Evolutionary conservation across 2,888 invertebrate genomes (phyloP).

Genomic region (Masnerella sp.): DNA sequence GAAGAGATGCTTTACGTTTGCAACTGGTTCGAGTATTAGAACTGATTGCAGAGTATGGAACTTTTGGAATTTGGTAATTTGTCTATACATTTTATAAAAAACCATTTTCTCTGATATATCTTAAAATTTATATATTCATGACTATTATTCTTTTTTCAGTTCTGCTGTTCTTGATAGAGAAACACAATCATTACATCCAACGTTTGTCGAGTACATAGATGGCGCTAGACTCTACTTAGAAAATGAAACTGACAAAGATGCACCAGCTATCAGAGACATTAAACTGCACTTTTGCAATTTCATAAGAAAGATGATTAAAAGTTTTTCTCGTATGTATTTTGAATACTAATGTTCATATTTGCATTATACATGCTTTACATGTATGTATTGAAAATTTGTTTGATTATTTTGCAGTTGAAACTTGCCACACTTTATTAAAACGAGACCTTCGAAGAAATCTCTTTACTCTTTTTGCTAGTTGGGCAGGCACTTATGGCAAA

Average conservation of each 20-base stretch:
- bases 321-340: conserved; percentile 88
- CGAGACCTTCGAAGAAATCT: conserved; percentile 91
- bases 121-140: not conserved
- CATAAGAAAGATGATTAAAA: conserved; percentile 94
- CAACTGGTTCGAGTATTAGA: conserved; percentile 95
- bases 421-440: conserved; percentile 89
- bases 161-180: conserved; percentile 90
- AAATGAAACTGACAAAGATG: conserved; percentile 95
- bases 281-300: conserved; percentile 96
- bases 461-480: conserved; percentile 94
- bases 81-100: not conserved
- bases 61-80: conserved; percentile 84
- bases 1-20: conserved; percentile 94
- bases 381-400: not conserved
- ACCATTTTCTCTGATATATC: not conserved
- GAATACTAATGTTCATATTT: not conserved
- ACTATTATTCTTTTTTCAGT: conserved; percentile 77
- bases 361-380: too few species aligned
- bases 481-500: conserved; percentile 93
- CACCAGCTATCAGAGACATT: conserved; percentile 88
- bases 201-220: conserved; percentile 96
- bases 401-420: conserved; percentile 85
- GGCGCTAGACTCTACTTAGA: conserved; percentile 94
- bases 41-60: conserved; percentile 93
- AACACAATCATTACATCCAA: conserved; percentile 89